These are phyloP conservation scores for Hanleya hanleyi DNA, from an alignment of 2,888 invertebrate species.

Conservation along the genomic window DNA sequence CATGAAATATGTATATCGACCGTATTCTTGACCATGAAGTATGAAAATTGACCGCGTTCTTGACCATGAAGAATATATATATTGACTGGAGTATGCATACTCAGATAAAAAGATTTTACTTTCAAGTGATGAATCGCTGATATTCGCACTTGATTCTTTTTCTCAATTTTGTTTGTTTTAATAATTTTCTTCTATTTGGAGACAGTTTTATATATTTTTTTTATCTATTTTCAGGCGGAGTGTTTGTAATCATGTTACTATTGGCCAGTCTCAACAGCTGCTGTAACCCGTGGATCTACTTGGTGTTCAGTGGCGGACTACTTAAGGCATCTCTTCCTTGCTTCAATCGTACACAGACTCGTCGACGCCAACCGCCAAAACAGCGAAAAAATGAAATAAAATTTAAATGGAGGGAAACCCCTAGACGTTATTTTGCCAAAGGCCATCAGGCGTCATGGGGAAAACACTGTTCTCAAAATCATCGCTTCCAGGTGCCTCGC, in stretches of 20 bases:
- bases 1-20: too few species aligned
- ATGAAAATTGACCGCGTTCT: too few species aligned
- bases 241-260: conserved; percentile 63
- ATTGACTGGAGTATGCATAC: too few species aligned
- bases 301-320: conserved; percentile 73
- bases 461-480: not conserved
- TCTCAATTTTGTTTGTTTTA: too few species aligned
- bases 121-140: too few species aligned
- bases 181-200: too few species aligned
- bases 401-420: not conserved
- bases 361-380: not conserved
- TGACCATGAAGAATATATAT: too few species aligned
- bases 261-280: conserved; percentile 80
- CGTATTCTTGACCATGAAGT: too few species aligned
- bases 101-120: too few species aligned
- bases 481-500: not conserved
- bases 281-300: conserved; percentile 78
- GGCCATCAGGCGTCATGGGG: not conserved
- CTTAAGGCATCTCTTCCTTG: not conserved
- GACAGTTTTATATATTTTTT: too few species aligned
- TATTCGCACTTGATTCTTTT: too few species aligned
- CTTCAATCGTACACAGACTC: not conserved
- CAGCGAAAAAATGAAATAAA: not conserved
- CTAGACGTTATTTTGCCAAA: not conserved
- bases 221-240: conserved; percentile 58